Evolutionary conservation across 2,797 vertebrate genomes (phyloP).

Genomic region (Peromyscus attwateri): DNA sequence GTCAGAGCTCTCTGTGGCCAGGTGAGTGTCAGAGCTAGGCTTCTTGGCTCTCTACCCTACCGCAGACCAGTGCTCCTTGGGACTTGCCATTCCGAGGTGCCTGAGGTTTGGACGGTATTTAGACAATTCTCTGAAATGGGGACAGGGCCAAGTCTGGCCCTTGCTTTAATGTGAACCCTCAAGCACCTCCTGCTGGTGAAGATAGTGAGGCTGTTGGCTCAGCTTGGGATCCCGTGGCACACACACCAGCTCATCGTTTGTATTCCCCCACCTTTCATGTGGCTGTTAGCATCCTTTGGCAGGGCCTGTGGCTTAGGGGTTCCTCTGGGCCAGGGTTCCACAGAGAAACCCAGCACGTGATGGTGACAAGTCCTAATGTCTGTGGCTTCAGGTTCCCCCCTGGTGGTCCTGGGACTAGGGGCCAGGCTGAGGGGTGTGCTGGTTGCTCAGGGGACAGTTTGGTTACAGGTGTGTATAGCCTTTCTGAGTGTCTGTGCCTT

Average conservation of each 20-base stretch:
- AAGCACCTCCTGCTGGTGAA: neutral
- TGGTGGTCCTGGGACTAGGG: neutral
- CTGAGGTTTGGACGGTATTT: neutral
- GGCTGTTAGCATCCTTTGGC: neutral
- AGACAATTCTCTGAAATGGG: neutral
- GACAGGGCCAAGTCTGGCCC: neutral
- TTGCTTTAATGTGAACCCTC: neutral
- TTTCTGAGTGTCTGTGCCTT: neutral
- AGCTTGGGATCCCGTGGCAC: neutral
- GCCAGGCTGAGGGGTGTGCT: neutral
- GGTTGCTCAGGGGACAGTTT: neutral
- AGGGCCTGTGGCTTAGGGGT: neutral
- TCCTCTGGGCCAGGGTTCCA: neutral
- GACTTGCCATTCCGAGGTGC: neutral
- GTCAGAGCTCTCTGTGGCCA: neutral
- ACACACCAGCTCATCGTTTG: no score
- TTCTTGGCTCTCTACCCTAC: neutral
- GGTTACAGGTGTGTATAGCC: neutral
- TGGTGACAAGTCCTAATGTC: neutral
- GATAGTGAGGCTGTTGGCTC: neutral
- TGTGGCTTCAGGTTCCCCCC: neutral
- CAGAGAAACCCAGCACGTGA: neutral
- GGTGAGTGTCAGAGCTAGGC: neutral
- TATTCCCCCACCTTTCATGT: neutral
- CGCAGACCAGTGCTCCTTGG: neutral